phyloP scores from a whole-genome alignment of 1,140 invertebrate genomes.

The Sycophila sp. region DNA sequence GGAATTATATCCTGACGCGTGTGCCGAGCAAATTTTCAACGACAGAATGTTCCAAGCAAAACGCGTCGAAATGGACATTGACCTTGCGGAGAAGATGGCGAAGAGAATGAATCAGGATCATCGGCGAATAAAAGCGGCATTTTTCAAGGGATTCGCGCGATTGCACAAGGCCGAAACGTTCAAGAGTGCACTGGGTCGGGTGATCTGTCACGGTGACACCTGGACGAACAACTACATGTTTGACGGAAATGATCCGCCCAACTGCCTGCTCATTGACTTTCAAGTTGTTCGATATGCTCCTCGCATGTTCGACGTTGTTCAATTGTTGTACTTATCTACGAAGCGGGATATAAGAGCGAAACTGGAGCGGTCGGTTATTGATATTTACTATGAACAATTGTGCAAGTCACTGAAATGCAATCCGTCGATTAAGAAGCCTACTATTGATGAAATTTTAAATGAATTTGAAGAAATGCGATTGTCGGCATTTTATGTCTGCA shows the following conservation, averaged over 20 bases:
- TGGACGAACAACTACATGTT: background rate
- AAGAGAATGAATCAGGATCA: background rate
- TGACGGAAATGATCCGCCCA: background rate
- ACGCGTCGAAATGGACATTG: background rate
- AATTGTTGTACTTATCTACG: background rate
- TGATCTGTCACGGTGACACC: background rate
- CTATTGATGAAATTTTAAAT: slow-evolving; percentile 49
- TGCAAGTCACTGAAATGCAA: slow-evolving; percentile 28
- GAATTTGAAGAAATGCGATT: slow-evolving; percentile 54
- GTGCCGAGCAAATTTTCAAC: slow-evolving; percentile 27
- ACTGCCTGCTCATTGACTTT: background rate
- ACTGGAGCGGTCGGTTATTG: slow-evolving; percentile 13
- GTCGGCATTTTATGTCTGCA: slow-evolving; percentile 46
- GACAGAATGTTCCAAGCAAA: background rate
- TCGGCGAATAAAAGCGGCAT: background rate
- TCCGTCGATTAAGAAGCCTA: slow-evolving; percentile 35
- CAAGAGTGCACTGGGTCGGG: background rate
- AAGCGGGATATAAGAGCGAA: background rate
- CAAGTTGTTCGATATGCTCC: background rate
- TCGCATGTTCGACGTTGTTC: background rate
- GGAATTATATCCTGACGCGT: slow-evolving; percentile 44
- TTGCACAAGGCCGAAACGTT: background rate
- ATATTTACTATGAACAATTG: slow-evolving; percentile 55
- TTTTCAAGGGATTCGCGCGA: background rate
- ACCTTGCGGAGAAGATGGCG: background rate